Conservation (phyloP, 2,888 invertebrate genomes). For the Apamea anceps region DNA sequence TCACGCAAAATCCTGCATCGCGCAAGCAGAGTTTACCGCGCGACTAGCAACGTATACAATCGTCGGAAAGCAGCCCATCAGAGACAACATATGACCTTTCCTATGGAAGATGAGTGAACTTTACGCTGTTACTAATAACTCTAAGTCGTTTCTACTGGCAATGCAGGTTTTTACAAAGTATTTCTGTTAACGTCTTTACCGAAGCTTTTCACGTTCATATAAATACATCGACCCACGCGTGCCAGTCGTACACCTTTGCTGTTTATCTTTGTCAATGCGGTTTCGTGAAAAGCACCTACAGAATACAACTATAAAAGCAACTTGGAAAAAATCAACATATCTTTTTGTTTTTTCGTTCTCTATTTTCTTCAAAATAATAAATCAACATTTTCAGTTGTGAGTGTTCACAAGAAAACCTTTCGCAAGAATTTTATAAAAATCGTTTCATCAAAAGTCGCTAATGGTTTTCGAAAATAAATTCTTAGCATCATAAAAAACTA, state of each 20-base stretch:
- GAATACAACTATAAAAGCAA: background rate
- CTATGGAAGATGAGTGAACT: background rate
- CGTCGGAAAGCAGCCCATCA: background rate
- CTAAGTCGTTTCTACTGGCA: background rate
- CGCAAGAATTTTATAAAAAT: background rate
- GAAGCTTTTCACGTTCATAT: background rate
- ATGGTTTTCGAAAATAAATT: background rate
- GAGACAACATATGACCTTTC: background rate
- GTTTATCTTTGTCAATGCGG: background rate
- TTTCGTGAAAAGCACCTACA: background rate
- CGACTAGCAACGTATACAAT: background rate
- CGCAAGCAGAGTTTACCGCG: background rate
- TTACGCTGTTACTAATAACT: background rate
- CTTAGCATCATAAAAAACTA: background rate
- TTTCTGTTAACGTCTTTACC: background rate
- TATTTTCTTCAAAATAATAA: background rate
- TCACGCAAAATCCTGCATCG: background rate
- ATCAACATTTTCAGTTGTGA: background rate
- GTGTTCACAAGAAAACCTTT: background rate
- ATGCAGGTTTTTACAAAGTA: constrained; percentile 4
- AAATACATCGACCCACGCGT: background rate
- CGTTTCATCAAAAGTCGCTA: background rate
- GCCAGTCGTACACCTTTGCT: background rate
- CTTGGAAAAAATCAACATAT: background rate
- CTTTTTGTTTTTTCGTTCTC: background rate